Evolutionary conservation across 2,797 vertebrate species (phyloP).

Genomic region (Dryobates pubescens): DNA sequence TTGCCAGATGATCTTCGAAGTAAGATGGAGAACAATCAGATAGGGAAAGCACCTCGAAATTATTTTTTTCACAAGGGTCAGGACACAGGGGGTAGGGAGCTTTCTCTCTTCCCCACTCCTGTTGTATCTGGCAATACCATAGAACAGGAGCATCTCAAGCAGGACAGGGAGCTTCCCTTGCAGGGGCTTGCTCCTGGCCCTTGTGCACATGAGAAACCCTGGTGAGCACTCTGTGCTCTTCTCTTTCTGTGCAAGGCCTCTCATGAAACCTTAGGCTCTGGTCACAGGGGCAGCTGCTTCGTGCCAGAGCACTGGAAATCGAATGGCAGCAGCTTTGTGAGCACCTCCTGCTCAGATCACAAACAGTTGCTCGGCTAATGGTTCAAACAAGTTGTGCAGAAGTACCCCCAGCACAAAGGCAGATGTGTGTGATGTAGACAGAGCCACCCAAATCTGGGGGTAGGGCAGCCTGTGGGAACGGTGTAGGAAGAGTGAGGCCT

Average conservation of each 20-base stretch:
- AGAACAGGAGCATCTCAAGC: not conserved
- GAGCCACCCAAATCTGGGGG: not conserved
- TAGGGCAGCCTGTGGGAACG: not conserved
- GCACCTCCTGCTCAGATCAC: rapidly evolving
- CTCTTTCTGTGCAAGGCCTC: rapidly evolving
- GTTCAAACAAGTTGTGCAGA: rapidly evolving
- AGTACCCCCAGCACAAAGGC: not conserved
- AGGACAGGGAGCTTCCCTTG: not conserved
- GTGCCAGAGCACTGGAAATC: not conserved
- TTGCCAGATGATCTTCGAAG: not conserved
- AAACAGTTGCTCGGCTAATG: rapidly evolving
- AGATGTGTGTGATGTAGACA: rapidly evolving
- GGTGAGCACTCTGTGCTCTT: rapidly evolving
- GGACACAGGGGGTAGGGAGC: too few relatives aligned
- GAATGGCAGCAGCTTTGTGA: not conserved
- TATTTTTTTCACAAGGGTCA: not conserved
- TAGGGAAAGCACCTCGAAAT: not conserved
- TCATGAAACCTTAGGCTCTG: not conserved
- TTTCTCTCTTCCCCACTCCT: rapidly evolving
- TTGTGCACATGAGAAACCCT: not conserved
- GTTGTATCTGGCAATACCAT: rapidly evolving
- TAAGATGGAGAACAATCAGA: not conserved
- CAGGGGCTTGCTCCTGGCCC: not conserved
- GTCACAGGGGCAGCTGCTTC: rapidly evolving
- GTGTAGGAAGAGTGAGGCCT: not conserved